Conservation (phyloP, 1,140 invertebrate genomes). For the Ridgeia piscesae region DNA sequence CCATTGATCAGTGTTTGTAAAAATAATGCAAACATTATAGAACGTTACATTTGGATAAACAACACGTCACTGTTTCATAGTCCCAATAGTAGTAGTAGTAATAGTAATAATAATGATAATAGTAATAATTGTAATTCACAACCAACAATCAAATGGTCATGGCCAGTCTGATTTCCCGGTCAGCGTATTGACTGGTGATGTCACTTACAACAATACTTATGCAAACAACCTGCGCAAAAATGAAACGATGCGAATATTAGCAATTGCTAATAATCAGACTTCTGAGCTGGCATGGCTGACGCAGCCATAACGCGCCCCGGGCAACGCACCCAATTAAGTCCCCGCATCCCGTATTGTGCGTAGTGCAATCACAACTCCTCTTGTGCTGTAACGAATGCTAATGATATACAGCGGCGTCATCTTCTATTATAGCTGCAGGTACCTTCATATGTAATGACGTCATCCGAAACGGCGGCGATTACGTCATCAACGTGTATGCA, state of each 20-base stretch:
- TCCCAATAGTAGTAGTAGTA: too few relatives aligned
- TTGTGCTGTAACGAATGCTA: background rate
- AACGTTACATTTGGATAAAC: too few relatives aligned
- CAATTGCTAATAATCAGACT: background rate
- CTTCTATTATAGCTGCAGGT: background rate
- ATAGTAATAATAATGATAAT: too few relatives aligned
- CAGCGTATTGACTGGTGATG: too few relatives aligned
- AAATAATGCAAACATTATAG: too few relatives aligned
- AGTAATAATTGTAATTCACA: too few relatives aligned
- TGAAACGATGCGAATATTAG: background rate
- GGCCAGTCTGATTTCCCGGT: too few relatives aligned
- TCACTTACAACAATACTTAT: background rate
- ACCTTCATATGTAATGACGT: background rate
- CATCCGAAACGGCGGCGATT: background rate
- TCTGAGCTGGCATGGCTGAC: background rate
- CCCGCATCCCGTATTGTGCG: background rate
- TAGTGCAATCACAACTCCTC: background rate
- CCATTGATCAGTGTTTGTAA: too few relatives aligned
- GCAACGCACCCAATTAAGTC: too few relatives aligned
- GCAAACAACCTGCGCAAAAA: background rate
- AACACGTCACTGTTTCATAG: too few relatives aligned
- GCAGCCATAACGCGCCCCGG: background rate
- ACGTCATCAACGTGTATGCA: background rate
- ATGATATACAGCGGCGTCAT: background rate
- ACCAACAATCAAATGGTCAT: too few relatives aligned